A percentile compares a stretch with the other conserved stretches of the same genome.
These are phyloP conservation scores for Sialia sialis DNA, from an alignment of 2,113 vertebrate genomes.

Conservation along the genomic window DNA sequence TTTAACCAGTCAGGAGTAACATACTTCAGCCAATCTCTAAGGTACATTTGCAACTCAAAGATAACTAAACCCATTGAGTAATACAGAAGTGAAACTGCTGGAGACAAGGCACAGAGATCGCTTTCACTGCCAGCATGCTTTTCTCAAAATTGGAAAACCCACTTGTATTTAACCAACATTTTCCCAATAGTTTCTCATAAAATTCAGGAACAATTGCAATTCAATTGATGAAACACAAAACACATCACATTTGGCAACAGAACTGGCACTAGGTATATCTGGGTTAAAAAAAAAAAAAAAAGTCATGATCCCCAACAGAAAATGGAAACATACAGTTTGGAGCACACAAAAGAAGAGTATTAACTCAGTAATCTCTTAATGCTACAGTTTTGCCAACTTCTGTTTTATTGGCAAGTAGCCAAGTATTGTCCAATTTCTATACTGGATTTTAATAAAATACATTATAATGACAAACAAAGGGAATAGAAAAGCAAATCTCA, in stretches of 20 bases:
- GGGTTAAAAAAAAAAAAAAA: background rate
- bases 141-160: background rate
- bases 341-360: background rate
- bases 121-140: background rate
- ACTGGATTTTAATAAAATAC: background rate
- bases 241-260: background rate
- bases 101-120: background rate
- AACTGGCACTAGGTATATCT: background rate
- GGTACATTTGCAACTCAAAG: background rate
- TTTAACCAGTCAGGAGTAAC: background rate
- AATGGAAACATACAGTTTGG: background rate
- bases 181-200: background rate
- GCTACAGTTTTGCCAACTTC: background rate
- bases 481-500: background rate
- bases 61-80: background rate
- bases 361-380: background rate
- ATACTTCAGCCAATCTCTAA: background rate
- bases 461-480: background rate
- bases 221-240: background rate
- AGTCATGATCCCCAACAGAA: background rate
- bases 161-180: background rate
- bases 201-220: background rate
- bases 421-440: background rate
- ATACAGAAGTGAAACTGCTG: background rate
- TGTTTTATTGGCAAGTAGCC: background rate